Conservation (phyloP, 2,797 vertebrate species). For the Pteropus rufus region DNA sequence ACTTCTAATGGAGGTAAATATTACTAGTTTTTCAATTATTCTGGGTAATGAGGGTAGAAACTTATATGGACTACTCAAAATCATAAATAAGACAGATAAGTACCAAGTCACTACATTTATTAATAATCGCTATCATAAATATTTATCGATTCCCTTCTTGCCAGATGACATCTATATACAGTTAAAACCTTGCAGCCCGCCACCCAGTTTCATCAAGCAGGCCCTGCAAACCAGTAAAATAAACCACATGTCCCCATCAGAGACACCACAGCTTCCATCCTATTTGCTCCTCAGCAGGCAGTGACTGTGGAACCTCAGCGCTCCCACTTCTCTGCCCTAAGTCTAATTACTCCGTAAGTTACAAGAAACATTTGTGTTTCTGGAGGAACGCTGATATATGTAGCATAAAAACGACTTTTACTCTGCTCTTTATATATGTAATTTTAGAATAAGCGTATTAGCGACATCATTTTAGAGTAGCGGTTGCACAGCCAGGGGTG, state of each 20-base stretch:
- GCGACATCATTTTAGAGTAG: background rate
- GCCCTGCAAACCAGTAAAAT: background rate
- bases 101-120: background rate
- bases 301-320: background rate
- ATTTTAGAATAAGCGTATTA: background rate
- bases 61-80: background rate
- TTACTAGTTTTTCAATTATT: background rate
- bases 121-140: background rate
- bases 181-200: background rate
- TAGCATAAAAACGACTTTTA: background rate
- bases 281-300: background rate
- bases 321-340: background rate
- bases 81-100: background rate
- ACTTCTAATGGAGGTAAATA: background rate
- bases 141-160: background rate
- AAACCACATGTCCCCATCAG: background rate
- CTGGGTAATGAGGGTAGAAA: background rate
- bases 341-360: background rate
- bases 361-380: background rate
- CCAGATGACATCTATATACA: background rate
- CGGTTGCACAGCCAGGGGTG: background rate
- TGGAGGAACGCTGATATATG: background rate
- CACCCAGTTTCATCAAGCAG: background rate
- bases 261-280: background rate
- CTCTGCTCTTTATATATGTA: background rate